Conservation (phyloP, 2,113 vertebrate genomes). For the Taxidea taxus region DNA sequence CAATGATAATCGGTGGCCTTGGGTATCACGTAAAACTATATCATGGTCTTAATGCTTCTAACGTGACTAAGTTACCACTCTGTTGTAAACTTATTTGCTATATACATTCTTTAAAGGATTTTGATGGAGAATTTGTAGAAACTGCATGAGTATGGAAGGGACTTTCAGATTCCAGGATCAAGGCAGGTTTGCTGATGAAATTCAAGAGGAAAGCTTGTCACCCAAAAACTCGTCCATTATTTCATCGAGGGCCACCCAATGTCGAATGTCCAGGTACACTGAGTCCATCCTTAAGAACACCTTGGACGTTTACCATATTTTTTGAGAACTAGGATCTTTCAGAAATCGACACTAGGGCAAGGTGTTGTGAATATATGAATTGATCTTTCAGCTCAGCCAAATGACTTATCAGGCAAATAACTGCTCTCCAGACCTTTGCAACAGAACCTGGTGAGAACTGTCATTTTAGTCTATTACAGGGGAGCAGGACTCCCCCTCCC, state of each 20-base stretch:
- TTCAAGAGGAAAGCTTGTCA: neutral
- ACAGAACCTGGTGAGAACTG: constrained; percentile 11
- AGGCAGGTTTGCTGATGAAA: neutral
- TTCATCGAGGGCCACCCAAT: neutral
- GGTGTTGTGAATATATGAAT: neutral
- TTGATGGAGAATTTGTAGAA: neutral
- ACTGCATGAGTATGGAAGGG: neutral
- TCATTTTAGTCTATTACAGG: neutral
- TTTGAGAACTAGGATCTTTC: neutral
- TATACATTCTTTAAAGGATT: neutral
- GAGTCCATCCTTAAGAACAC: neutral
- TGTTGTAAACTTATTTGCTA: neutral
- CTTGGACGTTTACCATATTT: neutral
- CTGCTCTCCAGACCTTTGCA: neutral
- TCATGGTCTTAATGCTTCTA: neutral
- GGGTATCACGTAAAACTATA: neutral
- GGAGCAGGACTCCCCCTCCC: neutral
- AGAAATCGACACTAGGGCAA: constrained; percentile 9
- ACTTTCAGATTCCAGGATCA: neutral
- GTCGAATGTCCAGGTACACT: neutral
- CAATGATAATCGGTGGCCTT: neutral
- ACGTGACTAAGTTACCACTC: neutral
- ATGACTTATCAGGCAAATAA: neutral
- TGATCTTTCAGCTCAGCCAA: neutral
- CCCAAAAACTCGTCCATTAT: neutral